Conservation (phyloP, 64 coral and sea anemone genomes). For the Cladopsammia gracilis region DNA sequence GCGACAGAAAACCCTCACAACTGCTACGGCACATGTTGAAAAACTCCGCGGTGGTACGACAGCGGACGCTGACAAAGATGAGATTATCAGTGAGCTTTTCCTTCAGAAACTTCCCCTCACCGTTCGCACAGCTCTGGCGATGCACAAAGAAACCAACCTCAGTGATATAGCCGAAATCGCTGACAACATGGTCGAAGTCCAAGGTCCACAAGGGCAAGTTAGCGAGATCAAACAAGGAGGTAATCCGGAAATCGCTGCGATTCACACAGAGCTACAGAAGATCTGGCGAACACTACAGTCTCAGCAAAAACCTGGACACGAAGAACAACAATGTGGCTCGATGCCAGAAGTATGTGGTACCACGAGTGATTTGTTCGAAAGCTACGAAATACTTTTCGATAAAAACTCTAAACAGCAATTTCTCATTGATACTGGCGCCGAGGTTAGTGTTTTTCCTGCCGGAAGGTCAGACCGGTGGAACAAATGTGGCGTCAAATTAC, state of each 20-base stretch:
- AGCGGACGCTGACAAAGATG: slow-evolving; percentile 30
- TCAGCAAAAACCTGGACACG: background rate
- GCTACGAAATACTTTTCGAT: slow-evolving; percentile 43
- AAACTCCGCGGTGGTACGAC: slow-evolving; percentile 30
- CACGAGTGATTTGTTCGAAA: slow-evolving; percentile 41
- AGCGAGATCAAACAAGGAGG: background rate
- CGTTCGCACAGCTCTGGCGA: slow-evolving; percentile 45
- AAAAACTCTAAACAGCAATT: slow-evolving; percentile 38
- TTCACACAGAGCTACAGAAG: slow-evolving; percentile 14
- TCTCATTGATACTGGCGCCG: slow-evolving; percentile 29
- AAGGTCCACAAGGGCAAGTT: slow-evolving; percentile 35
- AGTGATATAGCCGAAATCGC: slow-evolving; percentile 44
- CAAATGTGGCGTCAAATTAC: slow-evolving; percentile 37
- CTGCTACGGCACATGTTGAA: slow-evolving; percentile 28
- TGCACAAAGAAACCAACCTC: slow-evolving; percentile 38
- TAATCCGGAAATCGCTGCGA: slow-evolving; percentile 1
- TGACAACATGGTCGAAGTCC: slow-evolving; percentile 62
- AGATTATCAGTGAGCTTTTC: slow-evolving; percentile 50
- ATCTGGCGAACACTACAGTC: slow-evolving; percentile 40
- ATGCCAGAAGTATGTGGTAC: slow-evolving; percentile 46
- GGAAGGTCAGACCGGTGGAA: background rate
- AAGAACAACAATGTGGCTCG: background rate
- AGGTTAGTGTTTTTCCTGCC: background rate
- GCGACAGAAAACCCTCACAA: slow-evolving; percentile 40
- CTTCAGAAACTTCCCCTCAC: slow-evolving; percentile 57